Evolutionary conservation across 2,797 vertebrate genomes (phyloP), one percentile per base, ranked within the genome.

Genomic region (Syngnathus rostellatus): DNA sequence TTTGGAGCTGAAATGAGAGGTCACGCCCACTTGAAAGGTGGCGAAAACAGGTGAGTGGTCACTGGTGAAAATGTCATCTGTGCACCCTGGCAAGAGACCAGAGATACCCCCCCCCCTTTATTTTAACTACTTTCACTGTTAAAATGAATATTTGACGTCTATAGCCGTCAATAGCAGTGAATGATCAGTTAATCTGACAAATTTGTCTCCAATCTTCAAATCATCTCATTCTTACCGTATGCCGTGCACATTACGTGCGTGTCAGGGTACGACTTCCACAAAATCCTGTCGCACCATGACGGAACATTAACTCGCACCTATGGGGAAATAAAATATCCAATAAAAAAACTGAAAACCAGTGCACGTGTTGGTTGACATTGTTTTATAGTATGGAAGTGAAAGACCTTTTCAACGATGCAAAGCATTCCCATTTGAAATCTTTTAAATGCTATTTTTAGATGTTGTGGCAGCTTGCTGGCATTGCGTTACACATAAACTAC

Each of bases 31-130:
- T 78, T 93, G 87, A 76, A 92, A 94, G 4, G 92, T 93, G 64
- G 91, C 91, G 68, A 93, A 94, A 76, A 94, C 91, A 74, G 93
- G 92, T 1, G 93, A 93, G 81, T 94, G 93, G 70, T 93, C 92
- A 62, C 93, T 94, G 55, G 91, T 91, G 73, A 92, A 91, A 79
- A 94, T 89, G 81, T 94, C 92, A 77, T 94, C 92, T 10, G 92
- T 92, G 78, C 93, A 93, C 64, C 92, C 92, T 94, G 68, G 70
- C 38, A 62, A 68, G 40, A 81, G 39, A 81, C 53, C 4, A 54
- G 0, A 8, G 58, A 41, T 6, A 43, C 11, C 3, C 11, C 8
- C 2, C 7, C 41, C 41, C 2, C 41, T 19, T 48, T 19, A 6
- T 46, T 46, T 46, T 16, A 5, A 0, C 10, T 14, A 5, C 5